Base-by-base conservation (phyloP, 1,140 invertebrate species). In the Xylocopa sonorina region DNA sequence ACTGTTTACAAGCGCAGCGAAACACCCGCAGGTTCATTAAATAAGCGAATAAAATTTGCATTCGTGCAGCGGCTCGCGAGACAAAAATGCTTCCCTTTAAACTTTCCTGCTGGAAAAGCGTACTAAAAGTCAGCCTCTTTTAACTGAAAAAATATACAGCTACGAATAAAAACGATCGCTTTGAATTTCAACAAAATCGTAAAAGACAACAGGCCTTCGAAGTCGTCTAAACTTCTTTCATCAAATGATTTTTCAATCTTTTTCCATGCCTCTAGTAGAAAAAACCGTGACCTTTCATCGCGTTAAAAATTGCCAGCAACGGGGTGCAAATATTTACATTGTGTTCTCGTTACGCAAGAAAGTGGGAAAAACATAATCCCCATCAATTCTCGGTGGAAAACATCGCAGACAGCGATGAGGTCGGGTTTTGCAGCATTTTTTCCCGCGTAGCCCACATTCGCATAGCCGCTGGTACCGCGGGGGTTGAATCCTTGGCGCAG, bases 401-500 rank as follows among this genome's bases (percentile, higher is more conserved):
- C 41, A n/a, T 51, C 32, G 9, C 16, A 2, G 14, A 18, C 43
- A 1, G 38, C 24, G 14, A 32, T 18, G 16, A 9, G 29, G 3
- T 34, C 38, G 55, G 57, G 41, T 12, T n/a, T 67, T 6, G 38
- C 29, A 55, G 53, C 29, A n/a, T n/a, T n/a, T 48, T 53, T 58
- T 77, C 48, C 34, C 24, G 14, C 38, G 34, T 46, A 68, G 41
- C 29, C 51, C n/a, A 38, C 29, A 69, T 77, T 77, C 69, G 64
- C 64, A 77, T 77, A 67, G 27, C 21, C 27, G 50, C 16, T 24
- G n/a, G 41, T 48, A 29, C 68, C 63, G 64, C 62, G 21, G 57
- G 55, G 63, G 66, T n/a, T 60, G 55, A 50, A 78, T 78, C 75
- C 46, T 71, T 60, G 74, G n/a, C 64, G 51, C 50, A 41, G 34